Conservation (phyloP, 2,113 vertebrate species). For the Mustela nigripes region DNA sequence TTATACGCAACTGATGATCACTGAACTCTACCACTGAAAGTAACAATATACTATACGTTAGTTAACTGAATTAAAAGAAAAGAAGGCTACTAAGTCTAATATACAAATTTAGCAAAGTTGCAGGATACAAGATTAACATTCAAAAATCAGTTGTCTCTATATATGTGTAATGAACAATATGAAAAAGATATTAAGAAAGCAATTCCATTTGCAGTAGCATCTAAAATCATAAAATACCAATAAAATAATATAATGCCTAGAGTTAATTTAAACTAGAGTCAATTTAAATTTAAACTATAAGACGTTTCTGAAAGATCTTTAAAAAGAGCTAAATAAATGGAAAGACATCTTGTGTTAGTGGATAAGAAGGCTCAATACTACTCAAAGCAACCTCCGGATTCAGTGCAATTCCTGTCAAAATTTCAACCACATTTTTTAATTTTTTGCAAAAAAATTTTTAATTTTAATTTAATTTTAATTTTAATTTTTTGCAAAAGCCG, state of each 20-base stretch:
- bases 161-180: background rate
- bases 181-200: background rate
- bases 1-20: too few species aligned
- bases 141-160: background rate
- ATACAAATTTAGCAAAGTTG: background rate
- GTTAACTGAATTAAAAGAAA: too few species aligned
- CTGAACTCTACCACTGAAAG: too few species aligned
- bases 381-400: background rate
- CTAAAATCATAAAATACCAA: background rate
- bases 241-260: background rate
- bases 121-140: background rate
- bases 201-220: background rate
- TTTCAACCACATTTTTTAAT: background rate
- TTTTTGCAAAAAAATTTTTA: background rate
- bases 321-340: background rate
- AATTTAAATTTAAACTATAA: background rate
- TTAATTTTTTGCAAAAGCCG: background rate
- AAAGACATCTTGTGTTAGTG: background rate
- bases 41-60: too few species aligned
- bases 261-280: background rate
- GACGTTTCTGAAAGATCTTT: background rate
- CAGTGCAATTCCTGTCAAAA: background rate
- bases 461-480: too few species aligned
- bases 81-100: background rate
- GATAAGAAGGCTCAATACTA: background rate